Conservation (phyloP, 2,888 invertebrate species). For the Omphaloscelis lunosa region DNA sequence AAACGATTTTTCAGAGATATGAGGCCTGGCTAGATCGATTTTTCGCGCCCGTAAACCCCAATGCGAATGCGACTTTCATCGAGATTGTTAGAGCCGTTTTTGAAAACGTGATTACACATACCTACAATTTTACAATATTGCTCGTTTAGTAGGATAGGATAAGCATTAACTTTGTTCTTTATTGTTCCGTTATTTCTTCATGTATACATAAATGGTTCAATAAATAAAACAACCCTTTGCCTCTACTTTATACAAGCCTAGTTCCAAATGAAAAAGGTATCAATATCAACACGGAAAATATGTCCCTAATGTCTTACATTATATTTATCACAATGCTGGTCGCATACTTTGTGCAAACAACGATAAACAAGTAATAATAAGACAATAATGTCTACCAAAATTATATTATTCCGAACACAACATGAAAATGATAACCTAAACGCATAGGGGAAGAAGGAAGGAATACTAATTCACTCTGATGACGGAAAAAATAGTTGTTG, state of each 20-base stretch:
- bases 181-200: not conserved
- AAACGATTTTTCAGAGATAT: too few species aligned
- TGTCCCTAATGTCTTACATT: not conserved
- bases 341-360: not conserved
- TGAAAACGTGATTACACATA: too few species aligned
- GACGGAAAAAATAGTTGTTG: conserved; percentile 4
- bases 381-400: conserved; percentile 32
- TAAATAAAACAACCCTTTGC: not conserved
- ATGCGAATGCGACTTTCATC: too few species aligned
- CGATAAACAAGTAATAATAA: conserved; percentile 4
- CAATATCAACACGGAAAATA: not conserved
- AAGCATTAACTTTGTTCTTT: not conserved
- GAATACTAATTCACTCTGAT: conserved; percentile 42
- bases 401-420: conserved; percentile 36
- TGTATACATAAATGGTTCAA: not conserved
- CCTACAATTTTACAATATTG: too few species aligned
- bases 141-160: too few species aligned
- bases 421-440: conserved; percentile 35
- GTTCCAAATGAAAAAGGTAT: not conserved
- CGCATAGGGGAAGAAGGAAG: conserved; percentile 11
- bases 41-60: too few species aligned
- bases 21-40: too few species aligned
- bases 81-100: too few species aligned
- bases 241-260: not conserved
- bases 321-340: not conserved